Conservation (phyloP, 30 jellyfish, hydroid and myxozoan genomes). For the Clytia hemisphaerica region DNA sequence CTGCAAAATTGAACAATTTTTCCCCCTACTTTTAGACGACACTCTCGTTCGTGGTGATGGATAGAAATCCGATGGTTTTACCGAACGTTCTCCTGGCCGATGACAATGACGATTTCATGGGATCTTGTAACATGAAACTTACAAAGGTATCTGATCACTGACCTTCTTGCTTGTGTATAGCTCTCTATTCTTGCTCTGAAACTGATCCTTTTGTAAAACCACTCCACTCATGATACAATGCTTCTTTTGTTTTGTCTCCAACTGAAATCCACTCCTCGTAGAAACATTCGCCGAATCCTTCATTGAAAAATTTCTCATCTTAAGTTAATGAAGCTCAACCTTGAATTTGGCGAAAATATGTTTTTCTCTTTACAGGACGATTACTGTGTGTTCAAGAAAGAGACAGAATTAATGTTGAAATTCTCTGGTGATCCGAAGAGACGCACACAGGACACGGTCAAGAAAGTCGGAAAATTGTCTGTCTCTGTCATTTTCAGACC, state of each 20-base stretch:
- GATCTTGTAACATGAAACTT: constrained; percentile 75
- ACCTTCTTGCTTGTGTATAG: no score
- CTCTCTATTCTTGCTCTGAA: no score
- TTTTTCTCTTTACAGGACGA: constrained; percentile 47
- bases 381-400: constrained; percentile 64
- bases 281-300: no score
- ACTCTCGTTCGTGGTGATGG: constrained; percentile 79
- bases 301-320: no score
- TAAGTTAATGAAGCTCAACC: no score
- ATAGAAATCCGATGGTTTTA: constrained; percentile 87
- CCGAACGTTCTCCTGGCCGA: constrained; percentile 76
- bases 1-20: neutral
- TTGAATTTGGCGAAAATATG: no score
- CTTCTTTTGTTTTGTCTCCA: no score
- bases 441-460: constrained; percentile 27
- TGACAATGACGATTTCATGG: constrained; percentile 99
- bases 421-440: constrained; percentile 30
- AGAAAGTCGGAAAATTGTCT: constrained; percentile 64
- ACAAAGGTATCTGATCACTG: constrained; percentile 42
- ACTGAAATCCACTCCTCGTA: no score
- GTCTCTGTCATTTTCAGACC: constrained; percentile 87
- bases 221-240: no score
- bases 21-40: constrained; percentile 55
- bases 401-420: constrained; percentile 56
- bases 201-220: no score